These are phyloP conservation scores for Caloenas nicobarica DNA, from an alignment of 2,113 vertebrate species.

Conservation along the genomic window DNA sequence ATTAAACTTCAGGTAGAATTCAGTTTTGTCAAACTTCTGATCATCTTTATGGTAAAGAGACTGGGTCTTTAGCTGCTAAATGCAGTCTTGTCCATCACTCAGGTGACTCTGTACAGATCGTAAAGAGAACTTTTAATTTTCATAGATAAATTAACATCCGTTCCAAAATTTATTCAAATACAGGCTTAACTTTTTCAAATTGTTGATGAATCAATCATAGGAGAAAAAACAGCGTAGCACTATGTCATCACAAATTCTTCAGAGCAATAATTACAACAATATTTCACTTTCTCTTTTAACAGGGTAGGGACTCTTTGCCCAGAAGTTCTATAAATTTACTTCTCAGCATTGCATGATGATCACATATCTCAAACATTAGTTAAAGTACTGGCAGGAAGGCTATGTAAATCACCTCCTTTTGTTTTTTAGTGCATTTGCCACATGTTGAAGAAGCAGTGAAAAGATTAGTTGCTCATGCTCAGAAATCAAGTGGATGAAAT, in stretches of 20 bases:
- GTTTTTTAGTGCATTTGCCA: conserved; percentile 31
- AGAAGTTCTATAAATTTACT: conserved; percentile 56
- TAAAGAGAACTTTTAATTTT: background rate
- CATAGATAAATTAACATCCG: background rate
- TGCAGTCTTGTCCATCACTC: background rate
- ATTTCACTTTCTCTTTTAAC: conserved; percentile 62
- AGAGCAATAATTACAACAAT: conserved; percentile 21
- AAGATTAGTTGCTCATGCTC: background rate
- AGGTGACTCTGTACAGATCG: background rate
- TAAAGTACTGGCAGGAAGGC: background rate
- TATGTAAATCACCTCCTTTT: conserved; percentile 44
- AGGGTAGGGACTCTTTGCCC: conserved; percentile 39
- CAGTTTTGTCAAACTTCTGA: background rate
- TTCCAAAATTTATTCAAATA: background rate
- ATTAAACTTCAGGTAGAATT: background rate
- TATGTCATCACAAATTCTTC: conserved; percentile 20
- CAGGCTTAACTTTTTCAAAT: background rate
- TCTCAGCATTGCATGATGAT: background rate
- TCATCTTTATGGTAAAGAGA: background rate
- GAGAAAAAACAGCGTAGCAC: background rate
- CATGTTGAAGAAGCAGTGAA: background rate
- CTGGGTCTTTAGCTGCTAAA: background rate
- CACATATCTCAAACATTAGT: conserved; percentile 27
- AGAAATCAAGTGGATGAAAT: background rate
- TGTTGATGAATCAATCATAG: background rate